Percentiles rank a stretch among this genome's conserved stretches.
These are phyloP conservation scores for Tridacna crocea DNA, from an alignment of 2,888 invertebrate species.

Conservation along the genomic window DNA sequence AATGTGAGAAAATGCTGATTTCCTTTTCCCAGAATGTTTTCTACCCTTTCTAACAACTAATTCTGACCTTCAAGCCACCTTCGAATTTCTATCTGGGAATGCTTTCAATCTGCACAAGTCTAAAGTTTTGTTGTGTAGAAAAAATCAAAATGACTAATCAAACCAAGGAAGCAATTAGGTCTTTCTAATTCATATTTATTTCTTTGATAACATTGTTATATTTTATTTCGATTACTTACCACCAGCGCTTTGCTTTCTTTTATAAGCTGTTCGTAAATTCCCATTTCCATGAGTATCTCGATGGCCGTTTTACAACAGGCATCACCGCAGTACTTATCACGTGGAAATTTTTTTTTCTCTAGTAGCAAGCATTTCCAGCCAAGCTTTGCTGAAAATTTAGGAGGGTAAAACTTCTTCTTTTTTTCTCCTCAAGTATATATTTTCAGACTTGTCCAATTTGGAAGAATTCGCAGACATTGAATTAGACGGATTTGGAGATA, in stretches of 20 bases:
- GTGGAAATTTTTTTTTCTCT: slow-evolving; percentile 79
- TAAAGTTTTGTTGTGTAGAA: no score
- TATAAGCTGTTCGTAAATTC: slow-evolving; percentile 74
- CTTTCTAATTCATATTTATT: no score
- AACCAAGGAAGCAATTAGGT: no score
- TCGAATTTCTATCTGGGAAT: no score
- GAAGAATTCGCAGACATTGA: no score
- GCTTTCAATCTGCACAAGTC: no score
- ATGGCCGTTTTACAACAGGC: slow-evolving; percentile 79
- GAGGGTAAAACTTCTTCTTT: neutral
- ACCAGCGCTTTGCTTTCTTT: slow-evolving; percentile 74
- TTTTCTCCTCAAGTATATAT: neutral
- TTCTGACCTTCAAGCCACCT: no score
- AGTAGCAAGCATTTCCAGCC: slow-evolving; percentile 73
- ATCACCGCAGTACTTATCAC: slow-evolving; percentile 80
- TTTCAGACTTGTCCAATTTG: no score
- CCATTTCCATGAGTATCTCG: slow-evolving; percentile 78
- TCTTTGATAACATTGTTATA: neutral
- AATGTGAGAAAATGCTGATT: neutral
- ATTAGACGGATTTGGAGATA: no score
- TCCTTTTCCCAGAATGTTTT: slow-evolving; percentile 10
- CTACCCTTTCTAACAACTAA: neutral
- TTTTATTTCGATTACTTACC: slow-evolving; percentile 51
- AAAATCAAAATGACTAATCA: no score
- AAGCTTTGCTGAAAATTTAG: slow-evolving; percentile 65